phyloP scores from a whole-genome alignment of 1,140 invertebrate species.

The Leptopilina clavipes region DNA sequence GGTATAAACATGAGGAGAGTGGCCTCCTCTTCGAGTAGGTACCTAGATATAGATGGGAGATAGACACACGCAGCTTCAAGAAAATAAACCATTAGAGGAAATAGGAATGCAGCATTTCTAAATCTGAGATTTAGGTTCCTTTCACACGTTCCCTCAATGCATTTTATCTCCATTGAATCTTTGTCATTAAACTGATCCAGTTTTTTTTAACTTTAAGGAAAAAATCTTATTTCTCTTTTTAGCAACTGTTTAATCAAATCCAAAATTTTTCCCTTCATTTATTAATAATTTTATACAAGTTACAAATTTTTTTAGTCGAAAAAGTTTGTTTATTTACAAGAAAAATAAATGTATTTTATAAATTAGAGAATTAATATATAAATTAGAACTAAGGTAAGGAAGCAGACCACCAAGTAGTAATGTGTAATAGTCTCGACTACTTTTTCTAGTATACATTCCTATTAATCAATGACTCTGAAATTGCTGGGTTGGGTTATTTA shows the following conservation, averaged over 20 bases:
- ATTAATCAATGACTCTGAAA: constrained; percentile 31
- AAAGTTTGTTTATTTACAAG: not conserved
- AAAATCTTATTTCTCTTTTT: too few species aligned
- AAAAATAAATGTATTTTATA: constrained; percentile 28
- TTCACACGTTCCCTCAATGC: constrained; percentile 51
- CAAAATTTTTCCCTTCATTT: too few species aligned
- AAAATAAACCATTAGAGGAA: constrained; percentile 55
- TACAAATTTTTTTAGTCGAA: too few species aligned
- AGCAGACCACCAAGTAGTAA: not conserved
- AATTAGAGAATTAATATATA: too few species aligned
- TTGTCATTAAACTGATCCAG: constrained; percentile 46
- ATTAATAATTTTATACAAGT: too few species aligned
- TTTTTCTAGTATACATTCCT: not conserved
- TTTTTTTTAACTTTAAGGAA: too few species aligned
- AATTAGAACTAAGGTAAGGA: not conserved
- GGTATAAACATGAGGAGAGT: constrained; percentile 19
- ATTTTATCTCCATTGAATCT: constrained; percentile 47
- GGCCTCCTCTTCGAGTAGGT: constrained; percentile 12
- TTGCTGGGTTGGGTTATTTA: constrained; percentile 20
- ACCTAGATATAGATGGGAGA: constrained; percentile 56
- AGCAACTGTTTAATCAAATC: too few species aligned
- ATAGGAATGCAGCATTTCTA: constrained; percentile 48
- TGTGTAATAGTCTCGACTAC: constrained; percentile 14
- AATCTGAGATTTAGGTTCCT: constrained; percentile 20
- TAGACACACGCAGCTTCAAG: constrained; percentile 47